Conservation (phyloP, 2,797 vertebrate genomes). For the Myotis pilosus region DNA sequence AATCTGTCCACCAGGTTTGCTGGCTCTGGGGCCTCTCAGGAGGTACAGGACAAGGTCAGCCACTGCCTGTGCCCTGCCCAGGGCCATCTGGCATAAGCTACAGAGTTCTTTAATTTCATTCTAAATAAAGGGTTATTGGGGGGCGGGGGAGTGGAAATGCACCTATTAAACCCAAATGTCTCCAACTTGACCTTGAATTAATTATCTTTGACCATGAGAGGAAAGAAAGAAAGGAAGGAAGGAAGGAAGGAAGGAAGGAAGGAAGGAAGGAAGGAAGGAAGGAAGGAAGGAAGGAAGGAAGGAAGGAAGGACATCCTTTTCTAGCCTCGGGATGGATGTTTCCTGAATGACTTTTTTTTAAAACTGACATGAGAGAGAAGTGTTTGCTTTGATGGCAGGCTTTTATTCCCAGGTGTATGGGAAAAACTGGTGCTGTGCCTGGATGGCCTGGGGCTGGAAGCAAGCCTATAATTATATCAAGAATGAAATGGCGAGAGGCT, state of each 20-base stretch:
- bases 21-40: neutral
- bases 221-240: too few relatives aligned
- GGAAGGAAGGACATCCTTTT: neutral
- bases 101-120: neutral
- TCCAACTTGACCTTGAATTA: conserved; percentile 50
- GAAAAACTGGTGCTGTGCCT: conserved; percentile 17
- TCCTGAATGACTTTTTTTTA: conserved; percentile 23
- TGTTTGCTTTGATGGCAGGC: conserved; percentile 59
- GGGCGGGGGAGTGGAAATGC: too few relatives aligned
- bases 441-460: conserved; percentile 36
- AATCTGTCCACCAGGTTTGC: neutral
- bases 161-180: neutral
- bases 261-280: neutral
- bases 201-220: neutral
- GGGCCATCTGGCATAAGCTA: neutral
- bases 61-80: neutral
- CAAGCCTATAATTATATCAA: conserved; percentile 62
- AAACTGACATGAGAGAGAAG: conserved; percentile 49
- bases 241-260: too few relatives aligned
- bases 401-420: conserved; percentile 44
- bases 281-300: neutral
- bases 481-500: conserved; percentile 52
- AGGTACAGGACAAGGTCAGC: neutral
- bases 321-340: conserved; percentile 5
- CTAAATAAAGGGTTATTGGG: conserved; percentile 10